These are phyloP conservation scores for Deilephila porcellus DNA, from an alignment of 2,888 invertebrate species.

Conservation along the genomic window DNA sequence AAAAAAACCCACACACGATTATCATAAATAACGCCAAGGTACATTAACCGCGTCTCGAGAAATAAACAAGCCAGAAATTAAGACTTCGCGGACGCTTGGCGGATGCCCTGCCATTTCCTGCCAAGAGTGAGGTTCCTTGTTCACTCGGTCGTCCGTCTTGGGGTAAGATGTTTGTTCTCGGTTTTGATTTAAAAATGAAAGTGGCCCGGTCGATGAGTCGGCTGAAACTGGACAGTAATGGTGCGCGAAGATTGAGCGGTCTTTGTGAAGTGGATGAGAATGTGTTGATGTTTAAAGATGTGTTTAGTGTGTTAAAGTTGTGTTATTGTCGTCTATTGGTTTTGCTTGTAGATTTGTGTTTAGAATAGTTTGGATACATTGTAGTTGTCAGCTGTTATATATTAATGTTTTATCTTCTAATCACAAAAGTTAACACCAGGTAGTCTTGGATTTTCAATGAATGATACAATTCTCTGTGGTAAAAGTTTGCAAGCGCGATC, in stretches of 20 bases:
- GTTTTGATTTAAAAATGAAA: conserved; percentile 49
- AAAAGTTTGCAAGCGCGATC: too few relatives aligned
- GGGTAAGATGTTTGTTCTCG: conserved; percentile 49
- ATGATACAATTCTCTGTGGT: too few relatives aligned
- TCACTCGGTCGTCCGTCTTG: conserved; percentile 59
- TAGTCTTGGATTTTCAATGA: too few relatives aligned
- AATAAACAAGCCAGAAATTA: conserved; percentile 26
- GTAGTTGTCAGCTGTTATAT: too few relatives aligned
- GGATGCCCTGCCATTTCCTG: conserved; percentile 65
- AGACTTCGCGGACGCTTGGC: conserved; percentile 30
- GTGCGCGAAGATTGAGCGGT: background rate
- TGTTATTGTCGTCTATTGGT: background rate
- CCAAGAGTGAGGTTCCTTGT: conserved; percentile 59
- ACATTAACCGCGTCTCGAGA: conserved; percentile 6
- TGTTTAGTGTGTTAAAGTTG: background rate
- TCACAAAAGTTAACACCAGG: too few relatives aligned
- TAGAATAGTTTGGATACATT: too few relatives aligned
- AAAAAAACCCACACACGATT: background rate
- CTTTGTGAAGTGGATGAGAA: background rate
- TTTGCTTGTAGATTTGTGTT: too few relatives aligned
- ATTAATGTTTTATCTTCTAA: too few relatives aligned
- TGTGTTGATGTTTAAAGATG: background rate
- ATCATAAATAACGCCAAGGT: conserved; percentile 13
- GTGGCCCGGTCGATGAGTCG: background rate
- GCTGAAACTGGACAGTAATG: background rate